These are phyloP conservation scores for Drosophila peninsularis DNA, from an alignment of 2,888 invertebrate genomes.

Conservation along the genomic window DNA sequence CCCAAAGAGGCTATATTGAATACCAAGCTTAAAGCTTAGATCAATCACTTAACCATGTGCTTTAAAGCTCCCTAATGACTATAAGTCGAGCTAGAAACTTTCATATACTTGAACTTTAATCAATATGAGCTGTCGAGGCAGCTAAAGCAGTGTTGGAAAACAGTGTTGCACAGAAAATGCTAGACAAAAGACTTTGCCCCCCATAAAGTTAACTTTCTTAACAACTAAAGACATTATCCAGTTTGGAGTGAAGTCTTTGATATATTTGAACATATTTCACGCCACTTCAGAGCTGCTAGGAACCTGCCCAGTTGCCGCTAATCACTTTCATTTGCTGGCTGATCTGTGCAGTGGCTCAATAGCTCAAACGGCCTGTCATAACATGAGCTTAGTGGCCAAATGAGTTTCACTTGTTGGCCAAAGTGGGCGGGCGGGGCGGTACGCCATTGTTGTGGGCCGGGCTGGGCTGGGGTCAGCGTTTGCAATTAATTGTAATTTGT, in stretches of 20 bases:
- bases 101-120: background rate
- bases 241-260: background rate
- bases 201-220: no score
- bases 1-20: no score
- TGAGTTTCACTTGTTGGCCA: slow-evolving; percentile 39
- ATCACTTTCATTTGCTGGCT: slow-evolving; percentile 42
- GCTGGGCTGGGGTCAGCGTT: slow-evolving; percentile 33
- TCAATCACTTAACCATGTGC: background rate
- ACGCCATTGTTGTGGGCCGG: background rate
- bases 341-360: slow-evolving; percentile 25
- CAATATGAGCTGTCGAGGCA: background rate
- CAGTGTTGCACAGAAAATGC: background rate
- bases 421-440: background rate
- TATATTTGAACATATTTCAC: background rate
- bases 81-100: background rate
- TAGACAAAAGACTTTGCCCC: background rate
- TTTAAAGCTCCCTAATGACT: background rate
- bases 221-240: background rate
- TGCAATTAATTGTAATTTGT: slow-evolving; percentile 76
- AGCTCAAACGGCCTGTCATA: slow-evolving; percentile 35
- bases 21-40: no score
- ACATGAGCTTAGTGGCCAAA: slow-evolving; percentile 21
- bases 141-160: background rate
- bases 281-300: no score
- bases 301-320: background rate